These are phyloP conservation scores for Sebastes itinus DNA, from an alignment of 2,797 vertebrate species.

Conservation along the genomic window DNA sequence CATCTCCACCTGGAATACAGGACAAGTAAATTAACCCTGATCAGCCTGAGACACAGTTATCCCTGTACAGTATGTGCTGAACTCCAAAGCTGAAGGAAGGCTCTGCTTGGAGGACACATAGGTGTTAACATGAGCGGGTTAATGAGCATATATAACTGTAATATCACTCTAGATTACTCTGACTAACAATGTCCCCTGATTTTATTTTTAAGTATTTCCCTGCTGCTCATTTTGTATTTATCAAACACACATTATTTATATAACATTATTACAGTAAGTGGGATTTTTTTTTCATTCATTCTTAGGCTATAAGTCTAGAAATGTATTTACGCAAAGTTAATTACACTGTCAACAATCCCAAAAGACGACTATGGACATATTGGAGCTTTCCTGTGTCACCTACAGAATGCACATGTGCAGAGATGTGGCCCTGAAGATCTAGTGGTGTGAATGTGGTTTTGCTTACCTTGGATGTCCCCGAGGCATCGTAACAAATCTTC, in stretches of 20 bases:
- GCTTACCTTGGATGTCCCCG: slow-evolving; percentile 80
- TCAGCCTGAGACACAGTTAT: background rate
- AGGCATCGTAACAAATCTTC: slow-evolving; percentile 84
- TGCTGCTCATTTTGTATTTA: background rate
- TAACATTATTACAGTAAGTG: background rate
- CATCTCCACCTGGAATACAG: slow-evolving; percentile 86
- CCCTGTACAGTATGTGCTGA: background rate
- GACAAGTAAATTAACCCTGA: background rate
- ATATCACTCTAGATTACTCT: background rate
- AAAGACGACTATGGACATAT: background rate
- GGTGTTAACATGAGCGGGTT: background rate
- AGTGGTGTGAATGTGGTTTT: background rate
- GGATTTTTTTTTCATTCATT: background rate
- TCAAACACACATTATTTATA: background rate
- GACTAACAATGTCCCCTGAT: background rate
- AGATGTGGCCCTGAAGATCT: background rate
- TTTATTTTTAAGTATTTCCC: background rate
- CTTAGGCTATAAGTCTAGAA: too few species aligned
- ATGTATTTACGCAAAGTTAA: background rate
- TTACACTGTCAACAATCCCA: background rate
- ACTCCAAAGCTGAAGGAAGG: background rate
- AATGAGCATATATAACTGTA: background rate
- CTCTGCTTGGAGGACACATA: background rate
- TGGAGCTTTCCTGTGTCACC: background rate
- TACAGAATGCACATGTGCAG: background rate